These are phyloP conservation scores for Achroia grisella DNA, from an alignment of 1,140 invertebrate species.

Conservation along the genomic window DNA sequence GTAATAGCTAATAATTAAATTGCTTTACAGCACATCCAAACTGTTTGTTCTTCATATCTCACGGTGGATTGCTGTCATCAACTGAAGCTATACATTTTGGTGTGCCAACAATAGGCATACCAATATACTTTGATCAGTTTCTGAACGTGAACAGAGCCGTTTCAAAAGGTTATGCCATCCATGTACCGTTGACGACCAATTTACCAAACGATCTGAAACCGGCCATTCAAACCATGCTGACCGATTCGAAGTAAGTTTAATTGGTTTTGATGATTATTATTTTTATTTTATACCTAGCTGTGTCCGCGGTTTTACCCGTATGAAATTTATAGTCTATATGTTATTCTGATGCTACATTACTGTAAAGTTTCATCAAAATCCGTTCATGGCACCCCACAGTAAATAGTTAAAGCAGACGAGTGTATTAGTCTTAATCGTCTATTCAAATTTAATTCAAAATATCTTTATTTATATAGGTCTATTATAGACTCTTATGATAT, in stretches of 20 bases:
- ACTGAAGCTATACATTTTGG: constrained; percentile 79
- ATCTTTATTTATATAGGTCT: too few relatives aligned
- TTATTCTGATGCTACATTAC: too few relatives aligned
- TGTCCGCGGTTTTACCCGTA: too few relatives aligned
- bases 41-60: constrained; percentile 78
- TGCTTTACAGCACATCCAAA: constrained; percentile 78
- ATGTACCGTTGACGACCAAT: constrained; percentile 13
- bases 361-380: too few relatives aligned
- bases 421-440: neutral
- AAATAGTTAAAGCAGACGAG: too few relatives aligned
- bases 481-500: too few relatives aligned
- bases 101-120: constrained; percentile 79
- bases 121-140: constrained; percentile 78
- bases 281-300: too few relatives aligned
- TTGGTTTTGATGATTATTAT: too few relatives aligned
- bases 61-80: constrained; percentile 79
- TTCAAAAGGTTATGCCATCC: constrained; percentile 27
- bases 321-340: too few relatives aligned
- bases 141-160: constrained; percentile 54
- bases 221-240: constrained; percentile 23
- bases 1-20: constrained; percentile 62
- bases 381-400: neutral
- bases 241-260: constrained; percentile 19
- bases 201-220: constrained; percentile 15
- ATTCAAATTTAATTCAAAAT: too few relatives aligned